phyloP scores from a whole-genome alignment of 2,797 vertebrate genomes.

The Centropyge bicolor region DNA sequence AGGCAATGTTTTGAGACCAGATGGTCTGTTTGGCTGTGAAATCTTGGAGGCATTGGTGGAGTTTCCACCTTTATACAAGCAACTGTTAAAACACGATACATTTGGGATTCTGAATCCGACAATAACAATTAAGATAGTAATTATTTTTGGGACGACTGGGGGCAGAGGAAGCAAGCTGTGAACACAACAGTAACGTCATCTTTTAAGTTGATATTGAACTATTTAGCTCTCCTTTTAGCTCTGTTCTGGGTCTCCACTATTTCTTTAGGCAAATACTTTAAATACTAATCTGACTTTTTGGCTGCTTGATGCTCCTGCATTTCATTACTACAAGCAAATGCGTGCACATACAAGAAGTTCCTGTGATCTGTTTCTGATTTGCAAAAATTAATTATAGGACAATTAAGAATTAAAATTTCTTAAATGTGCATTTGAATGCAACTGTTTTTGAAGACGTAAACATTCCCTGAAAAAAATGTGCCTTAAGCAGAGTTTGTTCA shows the following conservation, averaged over 20 bases:
- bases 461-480: not conserved
- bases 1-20: not conserved
- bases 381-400: not conserved
- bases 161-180: not conserved
- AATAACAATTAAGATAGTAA: not conserved
- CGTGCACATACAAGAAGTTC: not conserved
- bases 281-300: not conserved
- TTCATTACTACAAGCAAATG: not conserved
- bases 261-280: not conserved
- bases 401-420: not conserved
- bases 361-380: not conserved
- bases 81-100: not conserved
- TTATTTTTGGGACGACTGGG: not conserved
- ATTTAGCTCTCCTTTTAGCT: not conserved
- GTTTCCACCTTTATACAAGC: not conserved
- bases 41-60: too few species aligned
- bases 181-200: not conserved
- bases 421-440: not conserved
- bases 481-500: slow-evolving; percentile 30
- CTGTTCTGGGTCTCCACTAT: not conserved
- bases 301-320: not conserved
- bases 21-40: too few species aligned
- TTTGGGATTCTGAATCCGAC: not conserved
- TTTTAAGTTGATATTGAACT: too few species aligned
- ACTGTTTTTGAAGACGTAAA: slow-evolving; percentile 11